A percentile compares a stretch with the other conserved stretches of the same genome.
phyloP scores from a whole-genome alignment of 2,113 vertebrate species.

The Sterrhoptilus dennistouni region DNA sequence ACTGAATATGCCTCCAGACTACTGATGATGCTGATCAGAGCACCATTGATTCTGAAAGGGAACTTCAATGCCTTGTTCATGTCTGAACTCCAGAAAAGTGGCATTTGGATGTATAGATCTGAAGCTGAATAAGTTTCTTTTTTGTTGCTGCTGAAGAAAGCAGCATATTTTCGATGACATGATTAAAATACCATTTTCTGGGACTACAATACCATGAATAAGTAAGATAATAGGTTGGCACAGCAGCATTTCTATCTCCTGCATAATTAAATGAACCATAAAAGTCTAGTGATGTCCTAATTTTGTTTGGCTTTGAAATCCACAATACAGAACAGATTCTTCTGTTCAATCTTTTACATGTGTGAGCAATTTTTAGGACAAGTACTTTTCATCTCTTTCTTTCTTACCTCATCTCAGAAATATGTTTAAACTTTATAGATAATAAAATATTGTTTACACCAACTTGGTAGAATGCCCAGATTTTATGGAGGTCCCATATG shows the following conservation, averaged over 20 bases:
- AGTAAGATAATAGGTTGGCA: not conserved
- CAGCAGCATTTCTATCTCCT: not conserved
- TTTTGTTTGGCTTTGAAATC: not conserved
- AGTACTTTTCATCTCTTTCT: not conserved
- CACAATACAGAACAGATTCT: not conserved
- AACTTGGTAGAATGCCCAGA: not conserved
- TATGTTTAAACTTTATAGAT: not conserved
- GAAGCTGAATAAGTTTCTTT: not conserved
- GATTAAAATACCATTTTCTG: not conserved
- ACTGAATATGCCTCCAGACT: not conserved
- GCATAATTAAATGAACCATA: not conserved
- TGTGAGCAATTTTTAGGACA: not conserved
- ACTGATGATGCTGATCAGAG: not conserved
- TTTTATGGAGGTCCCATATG: not conserved
- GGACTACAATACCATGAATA: not conserved
- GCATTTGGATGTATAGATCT: not conserved
- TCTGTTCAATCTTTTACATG: not conserved
- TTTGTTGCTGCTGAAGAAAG: not conserved
- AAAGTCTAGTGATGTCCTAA: not conserved
- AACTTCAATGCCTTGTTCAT: not conserved
- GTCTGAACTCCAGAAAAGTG: not conserved
- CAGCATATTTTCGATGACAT: not conserved
- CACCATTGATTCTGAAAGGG: not conserved
- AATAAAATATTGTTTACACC: not conserved
- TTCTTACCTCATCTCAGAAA: not conserved